Percentiles rank a stretch among this genome's conserved stretches.
Evolutionary conservation across 2,888 invertebrate species (phyloP).

Genomic region (Clusia tigrina): DNA sequence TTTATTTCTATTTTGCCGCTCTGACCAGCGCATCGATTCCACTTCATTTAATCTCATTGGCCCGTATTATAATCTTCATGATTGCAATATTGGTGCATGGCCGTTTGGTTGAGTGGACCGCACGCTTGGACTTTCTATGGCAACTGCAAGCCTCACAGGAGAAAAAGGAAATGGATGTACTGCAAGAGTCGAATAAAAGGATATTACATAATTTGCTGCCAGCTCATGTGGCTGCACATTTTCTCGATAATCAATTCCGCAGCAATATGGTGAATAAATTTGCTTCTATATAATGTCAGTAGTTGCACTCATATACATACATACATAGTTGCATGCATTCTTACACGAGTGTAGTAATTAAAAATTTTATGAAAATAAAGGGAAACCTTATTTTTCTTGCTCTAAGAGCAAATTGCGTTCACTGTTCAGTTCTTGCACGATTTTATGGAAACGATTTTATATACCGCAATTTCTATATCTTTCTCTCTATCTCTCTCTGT

Average conservation of each 20-base stretch:
- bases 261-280: slow-evolving; percentile 78
- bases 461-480: no score
- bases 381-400: no score
- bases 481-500: no score
- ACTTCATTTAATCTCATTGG: slow-evolving; percentile 78
- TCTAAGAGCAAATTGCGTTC: no score
- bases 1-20: neutral
- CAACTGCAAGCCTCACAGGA: slow-evolving; percentile 88
- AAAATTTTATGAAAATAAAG: no score
- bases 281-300: neutral
- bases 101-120: slow-evolving; percentile 88
- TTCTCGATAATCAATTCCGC: slow-evolving; percentile 87
- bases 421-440: neutral
- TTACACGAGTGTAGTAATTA: no score
- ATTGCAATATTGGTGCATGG: slow-evolving; percentile 85
- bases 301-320: neutral
- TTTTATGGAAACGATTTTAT: no score
- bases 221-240: slow-evolving; percentile 91
- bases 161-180: slow-evolving; percentile 91
- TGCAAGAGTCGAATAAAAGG: slow-evolving; percentile 87
- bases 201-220: slow-evolving; percentile 90
- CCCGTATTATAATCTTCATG: slow-evolving; percentile 83
- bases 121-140: slow-evolving; percentile 83
- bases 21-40: slow-evolving; percentile 72
- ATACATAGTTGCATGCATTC: no score